Percentiles rank a stretch among this genome's conserved stretches.
Evolutionary conservation across 2,888 invertebrate genomes (phyloP).

Genomic region (Rhingia campestris): DNA sequence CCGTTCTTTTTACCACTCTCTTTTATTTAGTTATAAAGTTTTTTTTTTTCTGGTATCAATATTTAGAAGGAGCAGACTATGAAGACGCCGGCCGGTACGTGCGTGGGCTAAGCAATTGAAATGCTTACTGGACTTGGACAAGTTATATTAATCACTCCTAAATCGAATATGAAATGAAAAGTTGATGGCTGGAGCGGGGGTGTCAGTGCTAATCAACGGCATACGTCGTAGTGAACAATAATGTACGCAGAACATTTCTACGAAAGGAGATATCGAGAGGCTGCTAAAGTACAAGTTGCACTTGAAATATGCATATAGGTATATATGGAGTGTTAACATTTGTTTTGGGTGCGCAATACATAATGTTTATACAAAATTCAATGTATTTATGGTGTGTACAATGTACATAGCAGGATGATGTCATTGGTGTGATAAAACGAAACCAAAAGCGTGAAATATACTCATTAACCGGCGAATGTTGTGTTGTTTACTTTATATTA

Average conservation of each 20-base stretch:
- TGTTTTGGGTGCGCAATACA: slow-evolving; percentile 38
- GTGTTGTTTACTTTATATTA: not conserved
- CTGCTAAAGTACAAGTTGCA: slow-evolving; percentile 3
- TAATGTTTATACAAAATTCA: not conserved
- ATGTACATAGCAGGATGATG: slow-evolving; percentile 25
- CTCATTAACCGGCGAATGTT: not conserved
- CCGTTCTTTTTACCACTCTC: not conserved
- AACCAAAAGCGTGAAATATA: not conserved
- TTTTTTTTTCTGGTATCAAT: not conserved
- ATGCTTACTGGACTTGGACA: slow-evolving; percentile 35
- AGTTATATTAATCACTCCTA: slow-evolving; percentile 1
- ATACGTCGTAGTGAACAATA: not conserved
- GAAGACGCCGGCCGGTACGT: slow-evolving; percentile 33
- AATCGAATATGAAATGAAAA: slow-evolving; percentile 9
- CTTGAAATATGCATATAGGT: not conserved
- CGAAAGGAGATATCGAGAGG: not conserved
- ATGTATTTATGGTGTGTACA: not conserved
- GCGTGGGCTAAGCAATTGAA: slow-evolving; percentile 26
- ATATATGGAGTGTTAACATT: not conserved
- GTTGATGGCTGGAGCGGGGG: slow-evolving; percentile 23
- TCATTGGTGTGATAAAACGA: slow-evolving; percentile 24
- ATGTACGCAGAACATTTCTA: not conserved
- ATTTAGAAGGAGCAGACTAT: not conserved
- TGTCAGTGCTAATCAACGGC: slow-evolving; percentile 16
- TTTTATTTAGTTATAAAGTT: slow-evolving; percentile 5